phyloP scores from a whole-genome alignment of 2,113 vertebrate genomes.

The Phyllopteryx taeniolatus region DNA sequence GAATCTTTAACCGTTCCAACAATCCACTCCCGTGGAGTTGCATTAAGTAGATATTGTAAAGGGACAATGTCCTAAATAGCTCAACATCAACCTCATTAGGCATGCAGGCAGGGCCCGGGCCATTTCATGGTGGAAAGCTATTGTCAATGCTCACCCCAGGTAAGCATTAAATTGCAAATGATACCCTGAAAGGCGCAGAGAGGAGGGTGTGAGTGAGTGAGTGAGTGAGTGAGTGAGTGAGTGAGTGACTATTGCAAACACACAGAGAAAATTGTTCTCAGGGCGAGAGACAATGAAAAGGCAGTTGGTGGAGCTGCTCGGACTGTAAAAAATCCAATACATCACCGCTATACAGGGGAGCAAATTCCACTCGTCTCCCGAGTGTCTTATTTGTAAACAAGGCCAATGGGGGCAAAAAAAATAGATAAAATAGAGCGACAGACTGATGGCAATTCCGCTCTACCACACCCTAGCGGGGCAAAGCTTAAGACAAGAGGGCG shows the following conservation, averaged over 20 bases:
- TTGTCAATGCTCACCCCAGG: constrained; percentile 94
- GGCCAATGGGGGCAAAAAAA: constrained; percentile 55
- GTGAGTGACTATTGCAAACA: constrained; percentile 76
- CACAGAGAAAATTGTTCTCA: constrained; percentile 87
- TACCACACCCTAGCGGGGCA: constrained; percentile 64
- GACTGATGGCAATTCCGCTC: constrained; percentile 78
- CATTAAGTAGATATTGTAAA: constrained; percentile 98
- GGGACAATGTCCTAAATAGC: constrained; percentile 97
- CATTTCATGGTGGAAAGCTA: constrained; percentile 84
- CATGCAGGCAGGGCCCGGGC: constrained; percentile 83
- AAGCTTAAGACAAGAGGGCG: constrained; percentile 55
- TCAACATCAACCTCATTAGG: constrained; percentile 94
- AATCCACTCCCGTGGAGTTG: constrained; percentile 94
- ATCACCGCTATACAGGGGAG: constrained; percentile 81
- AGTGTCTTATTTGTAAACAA: constrained; percentile 82
- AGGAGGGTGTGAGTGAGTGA: constrained; percentile 61
- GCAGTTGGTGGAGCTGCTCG: constrained; percentile 80
- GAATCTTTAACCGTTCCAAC: constrained; percentile 96
- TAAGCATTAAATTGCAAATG: constrained; percentile 99
- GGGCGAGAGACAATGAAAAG: constrained; percentile 85
- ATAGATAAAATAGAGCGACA: constrained; percentile 58
- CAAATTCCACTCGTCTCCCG: constrained; percentile 81
- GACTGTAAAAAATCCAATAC: constrained; percentile 92
- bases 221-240: constrained; percentile 58
- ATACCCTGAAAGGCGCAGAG: constrained; percentile 85